phyloP scores from a whole-genome alignment of 2,113 vertebrate genomes.

The Mugil cephalus region DNA sequence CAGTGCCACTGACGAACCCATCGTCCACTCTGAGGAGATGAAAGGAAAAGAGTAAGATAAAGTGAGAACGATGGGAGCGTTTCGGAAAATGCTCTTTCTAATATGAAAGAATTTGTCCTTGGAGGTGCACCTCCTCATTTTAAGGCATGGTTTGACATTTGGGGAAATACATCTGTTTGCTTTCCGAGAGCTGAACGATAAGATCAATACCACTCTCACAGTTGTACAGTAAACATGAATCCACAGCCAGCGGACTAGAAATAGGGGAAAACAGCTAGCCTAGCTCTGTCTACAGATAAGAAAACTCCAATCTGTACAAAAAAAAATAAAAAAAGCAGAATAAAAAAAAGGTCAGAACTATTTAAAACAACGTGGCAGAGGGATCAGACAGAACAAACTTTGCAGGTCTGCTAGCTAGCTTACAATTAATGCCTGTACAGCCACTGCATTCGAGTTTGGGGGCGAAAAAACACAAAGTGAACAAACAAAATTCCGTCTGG shows the following conservation, averaged over 20 bases:
- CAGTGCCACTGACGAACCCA: constrained; percentile 81
- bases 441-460: not conserved
- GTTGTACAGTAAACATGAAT: not conserved
- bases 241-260: not conserved
- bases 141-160: not conserved
- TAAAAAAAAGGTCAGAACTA: too few relatives aligned
- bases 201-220: not conserved
- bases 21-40: constrained; percentile 76
- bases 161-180: not conserved
- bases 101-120: not conserved
- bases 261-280: too few relatives aligned
- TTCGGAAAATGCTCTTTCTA: not conserved
- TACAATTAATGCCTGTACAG: not conserved
- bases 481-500: not conserved
- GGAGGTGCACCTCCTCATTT: not conserved
- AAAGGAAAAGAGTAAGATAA: constrained; percentile 12
- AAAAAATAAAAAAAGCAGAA: too few relatives aligned
- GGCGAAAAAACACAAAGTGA: too few relatives aligned
- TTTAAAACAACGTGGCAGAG: too few relatives aligned
- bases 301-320: too few relatives aligned
- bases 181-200: not conserved
- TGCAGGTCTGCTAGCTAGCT: not conserved
- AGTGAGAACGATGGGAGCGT: not conserved
- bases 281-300: too few relatives aligned
- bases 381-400: too few relatives aligned